Percentiles rank a stretch among this genome's conserved stretches.
These are phyloP conservation scores for Cephalopachus bancanus DNA, from an alignment of 2,797 vertebrate species.

Conservation along the genomic window DNA sequence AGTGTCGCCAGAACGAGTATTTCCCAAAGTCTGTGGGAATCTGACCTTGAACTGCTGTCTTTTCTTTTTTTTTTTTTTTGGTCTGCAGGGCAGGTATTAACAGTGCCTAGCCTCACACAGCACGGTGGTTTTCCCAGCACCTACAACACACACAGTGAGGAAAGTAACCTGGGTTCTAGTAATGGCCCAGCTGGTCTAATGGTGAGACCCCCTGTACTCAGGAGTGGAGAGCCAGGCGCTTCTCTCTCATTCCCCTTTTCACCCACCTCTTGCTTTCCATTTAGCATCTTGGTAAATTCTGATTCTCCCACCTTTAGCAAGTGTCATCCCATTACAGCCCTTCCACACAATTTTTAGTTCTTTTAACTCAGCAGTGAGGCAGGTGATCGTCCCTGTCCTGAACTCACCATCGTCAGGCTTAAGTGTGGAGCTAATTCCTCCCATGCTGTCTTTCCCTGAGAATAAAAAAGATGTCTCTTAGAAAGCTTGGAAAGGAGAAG, in stretches of 20 bases:
- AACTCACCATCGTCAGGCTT: neutral
- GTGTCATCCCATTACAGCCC: neutral
- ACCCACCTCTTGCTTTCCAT: neutral
- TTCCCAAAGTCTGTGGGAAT: neutral
- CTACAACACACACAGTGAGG: neutral
- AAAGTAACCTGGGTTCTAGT: neutral
- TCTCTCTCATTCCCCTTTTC: neutral
- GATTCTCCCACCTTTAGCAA: neutral
- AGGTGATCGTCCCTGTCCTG: neutral
- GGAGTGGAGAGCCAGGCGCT: neutral
- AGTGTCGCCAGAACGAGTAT: neutral
- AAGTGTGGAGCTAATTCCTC: accelerated
- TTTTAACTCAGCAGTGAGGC: neutral
- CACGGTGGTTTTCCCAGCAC: neutral
- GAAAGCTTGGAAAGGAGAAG: neutral
- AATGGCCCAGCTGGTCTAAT: neutral
- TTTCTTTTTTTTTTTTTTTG: neutral
- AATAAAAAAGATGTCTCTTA: slow-evolving; percentile 25
- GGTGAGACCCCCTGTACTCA: neutral
- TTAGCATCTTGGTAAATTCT: neutral
- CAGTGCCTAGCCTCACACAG: neutral
- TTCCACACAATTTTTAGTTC: too few relatives aligned
- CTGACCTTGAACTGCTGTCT: neutral
- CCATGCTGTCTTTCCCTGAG: slow-evolving; percentile 84
- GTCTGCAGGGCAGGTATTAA: neutral